These are phyloP conservation scores for Rotaria socialis DNA, from an alignment of 2,888 invertebrate species.

Conservation along the genomic window DNA sequence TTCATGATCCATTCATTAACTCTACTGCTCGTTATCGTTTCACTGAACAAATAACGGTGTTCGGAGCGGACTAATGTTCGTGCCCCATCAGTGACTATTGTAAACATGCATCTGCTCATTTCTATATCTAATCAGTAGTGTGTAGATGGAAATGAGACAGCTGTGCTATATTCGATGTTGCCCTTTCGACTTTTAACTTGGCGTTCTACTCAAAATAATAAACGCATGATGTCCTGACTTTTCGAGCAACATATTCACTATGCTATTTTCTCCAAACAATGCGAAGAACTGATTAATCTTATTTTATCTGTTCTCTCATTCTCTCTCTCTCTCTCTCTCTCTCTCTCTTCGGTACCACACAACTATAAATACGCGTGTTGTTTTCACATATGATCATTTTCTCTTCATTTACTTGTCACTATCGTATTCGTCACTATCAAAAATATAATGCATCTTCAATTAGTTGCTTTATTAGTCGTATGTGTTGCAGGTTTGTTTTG, in stretches of 20 bases:
- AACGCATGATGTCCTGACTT: neutral
- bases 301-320: neutral
- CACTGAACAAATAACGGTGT: neutral
- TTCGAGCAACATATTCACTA: neutral
- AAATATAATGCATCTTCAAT: neutral
- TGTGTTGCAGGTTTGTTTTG: neutral
- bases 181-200: neutral
- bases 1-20: neutral
- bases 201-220: neutral
- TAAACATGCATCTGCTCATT: neutral
- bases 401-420: no score
- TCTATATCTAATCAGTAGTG: neutral
- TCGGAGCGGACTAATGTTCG: neutral
- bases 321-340: neutral
- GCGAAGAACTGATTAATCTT: neutral
- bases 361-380: neutral
- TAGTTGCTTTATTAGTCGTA: neutral
- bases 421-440: neutral
- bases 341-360: neutral
- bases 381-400: neutral
- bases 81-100: neutral
- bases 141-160: neutral
- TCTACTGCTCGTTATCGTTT: neutral
- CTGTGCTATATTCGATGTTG: neutral
- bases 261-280: neutral